Conservation (phyloP, 2,888 invertebrate genomes). For the Cataglyphis rosenhaueri region DNA sequence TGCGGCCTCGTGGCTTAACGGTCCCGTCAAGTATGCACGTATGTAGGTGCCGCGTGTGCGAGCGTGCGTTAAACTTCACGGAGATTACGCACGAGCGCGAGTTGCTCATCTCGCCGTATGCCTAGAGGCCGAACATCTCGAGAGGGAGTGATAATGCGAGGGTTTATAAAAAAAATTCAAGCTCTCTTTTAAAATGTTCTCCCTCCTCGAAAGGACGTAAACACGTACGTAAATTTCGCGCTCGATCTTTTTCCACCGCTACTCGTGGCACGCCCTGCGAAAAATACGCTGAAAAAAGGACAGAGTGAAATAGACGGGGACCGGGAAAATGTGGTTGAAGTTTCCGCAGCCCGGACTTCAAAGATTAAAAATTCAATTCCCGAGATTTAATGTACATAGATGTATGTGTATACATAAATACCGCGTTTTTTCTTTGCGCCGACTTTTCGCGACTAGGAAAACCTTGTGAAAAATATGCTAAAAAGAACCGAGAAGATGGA, state of each 20-base stretch:
- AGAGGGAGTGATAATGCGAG: too few relatives aligned
- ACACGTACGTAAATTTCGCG: background rate
- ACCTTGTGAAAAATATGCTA: background rate
- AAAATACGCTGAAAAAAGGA: background rate
- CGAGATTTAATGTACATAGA: background rate
- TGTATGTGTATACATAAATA: background rate
- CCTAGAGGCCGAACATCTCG: too few relatives aligned
- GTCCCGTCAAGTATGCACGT: conserved; percentile 6
- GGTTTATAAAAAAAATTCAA: background rate
- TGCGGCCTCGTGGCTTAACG: conserved; percentile 31
- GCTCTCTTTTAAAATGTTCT: too few relatives aligned
- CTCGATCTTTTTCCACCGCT: background rate
- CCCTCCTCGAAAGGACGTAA: too few relatives aligned
- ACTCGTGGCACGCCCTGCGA: background rate
- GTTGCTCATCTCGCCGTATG: too few relatives aligned
- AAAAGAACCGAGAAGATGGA: background rate
- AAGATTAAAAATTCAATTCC: conserved; percentile 9
- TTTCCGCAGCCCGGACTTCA: background rate
- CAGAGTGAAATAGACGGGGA: background rate
- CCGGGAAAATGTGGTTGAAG: background rate
- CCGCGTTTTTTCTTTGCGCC: background rate
- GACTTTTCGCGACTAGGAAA: too few relatives aligned
- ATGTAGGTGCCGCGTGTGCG: background rate
- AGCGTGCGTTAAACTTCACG: background rate
- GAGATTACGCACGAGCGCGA: conserved; percentile 14